Percentiles rank a stretch among this genome's conserved stretches.
These are phyloP conservation scores for Oreonectes daqikongensis DNA, from an alignment of 2,797 vertebrate genomes.

Conservation along the genomic window DNA sequence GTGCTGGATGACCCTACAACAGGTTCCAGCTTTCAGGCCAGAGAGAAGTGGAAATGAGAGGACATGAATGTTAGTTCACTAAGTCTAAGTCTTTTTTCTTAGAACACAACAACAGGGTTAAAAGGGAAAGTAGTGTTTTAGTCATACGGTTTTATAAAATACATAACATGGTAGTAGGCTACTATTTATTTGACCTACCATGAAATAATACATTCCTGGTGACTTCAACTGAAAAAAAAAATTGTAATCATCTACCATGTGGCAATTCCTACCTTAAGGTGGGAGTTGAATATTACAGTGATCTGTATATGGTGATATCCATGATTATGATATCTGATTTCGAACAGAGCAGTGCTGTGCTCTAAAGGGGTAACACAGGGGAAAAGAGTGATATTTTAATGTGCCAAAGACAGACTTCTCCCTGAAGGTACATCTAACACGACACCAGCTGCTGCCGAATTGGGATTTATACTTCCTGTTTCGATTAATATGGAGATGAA, in stretches of 20 bases:
- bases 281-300: conserved; percentile 79
- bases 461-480: conserved; percentile 84
- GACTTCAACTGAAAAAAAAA: too few species aligned
- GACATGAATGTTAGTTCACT: background rate
- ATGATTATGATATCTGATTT: conserved; percentile 70
- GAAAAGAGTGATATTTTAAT: conserved; percentile 78
- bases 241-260: conserved; percentile 23
- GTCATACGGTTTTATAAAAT: too few species aligned
- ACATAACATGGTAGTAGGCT: too few species aligned
- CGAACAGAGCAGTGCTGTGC: conserved; percentile 47
- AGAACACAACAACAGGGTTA: too few species aligned
- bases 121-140: too few species aligned
- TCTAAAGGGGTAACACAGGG: conserved; percentile 49
- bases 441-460: conserved; percentile 80
- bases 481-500: conserved; percentile 86
- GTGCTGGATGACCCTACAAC: conserved; percentile 86
- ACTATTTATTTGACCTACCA: too few species aligned
- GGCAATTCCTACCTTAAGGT: conserved; percentile 75
- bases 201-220: too few species aligned
- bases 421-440: conserved; percentile 81
- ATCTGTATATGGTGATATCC: conserved; percentile 78
- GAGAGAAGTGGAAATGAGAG: conserved; percentile 30
- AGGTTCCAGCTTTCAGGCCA: conserved; percentile 69
- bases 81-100: too few species aligned
- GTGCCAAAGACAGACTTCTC: conserved; percentile 77